Conservation (phyloP, 1,140 invertebrate species). For the Drosophila aff. region DNA sequence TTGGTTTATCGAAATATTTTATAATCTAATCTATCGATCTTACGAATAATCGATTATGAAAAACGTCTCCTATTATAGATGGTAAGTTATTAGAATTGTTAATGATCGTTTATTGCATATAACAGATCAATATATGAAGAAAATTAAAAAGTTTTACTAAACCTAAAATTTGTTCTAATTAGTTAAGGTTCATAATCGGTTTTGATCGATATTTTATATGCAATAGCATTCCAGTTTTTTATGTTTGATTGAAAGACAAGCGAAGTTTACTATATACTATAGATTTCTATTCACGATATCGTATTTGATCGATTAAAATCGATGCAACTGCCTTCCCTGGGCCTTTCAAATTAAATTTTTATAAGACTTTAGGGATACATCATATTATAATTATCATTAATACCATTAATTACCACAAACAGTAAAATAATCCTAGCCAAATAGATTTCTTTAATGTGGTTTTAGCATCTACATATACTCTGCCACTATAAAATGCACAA, state of each 20-base stretch:
- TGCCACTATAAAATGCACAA: constrained; percentile 9
- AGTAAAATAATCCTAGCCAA: neutral
- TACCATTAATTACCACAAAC: neutral
- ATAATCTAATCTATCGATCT: neutral
- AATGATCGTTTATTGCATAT: neutral
- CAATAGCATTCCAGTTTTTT: too few relatives aligned
- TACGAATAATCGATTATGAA: neutral
- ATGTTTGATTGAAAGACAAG: neutral
- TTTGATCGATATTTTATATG: neutral
- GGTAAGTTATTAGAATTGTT: neutral
- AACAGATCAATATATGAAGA: too few relatives aligned
- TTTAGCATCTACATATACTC: neutral
- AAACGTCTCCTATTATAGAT: neutral
- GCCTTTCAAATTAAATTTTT: neutral
- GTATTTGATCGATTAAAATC: neutral
- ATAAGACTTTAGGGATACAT: neutral
- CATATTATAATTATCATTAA: neutral
- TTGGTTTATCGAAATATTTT: neutral
- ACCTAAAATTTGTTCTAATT: too few relatives aligned
- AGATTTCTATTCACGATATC: neutral
- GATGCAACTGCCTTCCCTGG: neutral
- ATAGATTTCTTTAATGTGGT: neutral
- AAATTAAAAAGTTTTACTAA: too few relatives aligned
- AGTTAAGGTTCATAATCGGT: neutral
- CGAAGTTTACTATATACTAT: neutral